Percentiles rank a stretch among this genome's conserved stretches.
phyloP scores from a whole-genome alignment of 2,888 invertebrate genomes.

The Cheilosia grossa region DNA sequence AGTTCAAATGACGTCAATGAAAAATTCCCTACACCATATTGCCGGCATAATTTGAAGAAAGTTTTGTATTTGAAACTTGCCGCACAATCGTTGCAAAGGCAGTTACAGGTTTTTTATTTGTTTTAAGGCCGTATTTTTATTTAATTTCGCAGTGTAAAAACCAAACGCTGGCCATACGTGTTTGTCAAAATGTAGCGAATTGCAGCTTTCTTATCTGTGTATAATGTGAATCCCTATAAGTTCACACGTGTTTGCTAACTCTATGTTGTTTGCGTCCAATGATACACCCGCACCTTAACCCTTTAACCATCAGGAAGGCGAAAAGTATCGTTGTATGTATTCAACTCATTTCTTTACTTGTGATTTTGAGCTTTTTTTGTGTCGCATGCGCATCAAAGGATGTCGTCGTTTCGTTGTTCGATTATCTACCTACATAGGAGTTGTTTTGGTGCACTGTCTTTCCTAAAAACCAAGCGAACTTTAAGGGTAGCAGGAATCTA shows the following conservation, averaged over 20 bases:
- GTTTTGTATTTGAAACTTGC: too few relatives aligned
- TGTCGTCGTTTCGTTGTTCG: not conserved
- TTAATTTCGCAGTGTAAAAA: not conserved
- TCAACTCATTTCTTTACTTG: not conserved
- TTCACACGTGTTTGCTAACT: constrained; percentile 60
- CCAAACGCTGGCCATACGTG: not conserved
- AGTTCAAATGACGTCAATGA: constrained; percentile 56
- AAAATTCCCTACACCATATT: constrained; percentile 39
- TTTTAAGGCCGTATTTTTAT: not conserved
- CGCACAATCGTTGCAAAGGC: too few relatives aligned
- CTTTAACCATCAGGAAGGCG: not conserved
- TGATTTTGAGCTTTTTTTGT: constrained; percentile 22
- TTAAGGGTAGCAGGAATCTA: not conserved
- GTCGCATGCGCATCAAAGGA: constrained; percentile 30
- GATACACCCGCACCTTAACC: constrained; percentile 5
- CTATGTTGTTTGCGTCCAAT: constrained; percentile 35
- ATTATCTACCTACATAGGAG: too few relatives aligned
- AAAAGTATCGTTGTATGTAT: not conserved
- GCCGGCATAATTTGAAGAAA: not conserved
- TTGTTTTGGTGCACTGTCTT: too few relatives aligned
- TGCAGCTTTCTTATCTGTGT: constrained; percentile 58
- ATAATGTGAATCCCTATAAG: constrained; percentile 43
- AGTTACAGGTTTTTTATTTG: not conserved
- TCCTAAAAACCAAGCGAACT: not conserved
- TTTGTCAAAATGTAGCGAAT: constrained; percentile 1